phyloP scores from a whole-genome alignment of 2,113 vertebrate species.

The Trogon melanurus region DNA sequence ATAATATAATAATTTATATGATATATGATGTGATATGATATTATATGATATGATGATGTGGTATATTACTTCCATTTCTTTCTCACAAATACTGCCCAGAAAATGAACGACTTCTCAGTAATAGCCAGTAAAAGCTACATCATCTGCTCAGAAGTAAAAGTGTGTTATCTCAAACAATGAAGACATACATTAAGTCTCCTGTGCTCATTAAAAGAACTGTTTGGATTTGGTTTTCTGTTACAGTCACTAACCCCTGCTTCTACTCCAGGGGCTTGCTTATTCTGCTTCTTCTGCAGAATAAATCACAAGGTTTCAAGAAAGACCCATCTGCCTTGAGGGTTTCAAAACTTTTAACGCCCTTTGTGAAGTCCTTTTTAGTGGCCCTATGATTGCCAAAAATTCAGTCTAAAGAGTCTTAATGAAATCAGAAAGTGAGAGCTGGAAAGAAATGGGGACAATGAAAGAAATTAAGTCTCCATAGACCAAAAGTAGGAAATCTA shows the following conservation, averaged over 20 bases:
- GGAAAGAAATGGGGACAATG: constrained; percentile 28
- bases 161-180: constrained; percentile 30
- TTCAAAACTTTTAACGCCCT: constrained; percentile 44
- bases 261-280: constrained; percentile 24
- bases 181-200: constrained; percentile 10
- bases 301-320: constrained; percentile 45
- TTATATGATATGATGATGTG: too few relatives aligned
- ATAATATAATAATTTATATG: too few relatives aligned
- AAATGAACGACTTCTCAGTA: background rate
- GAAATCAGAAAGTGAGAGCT: constrained; percentile 24
- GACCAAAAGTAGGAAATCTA: constrained; percentile 37
- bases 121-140: background rate
- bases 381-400: constrained; percentile 19
- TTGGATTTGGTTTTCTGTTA: constrained; percentile 28
- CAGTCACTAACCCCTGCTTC: constrained; percentile 9
- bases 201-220: constrained; percentile 47
- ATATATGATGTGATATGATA: too few relatives aligned
- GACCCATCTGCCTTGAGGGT: constrained; percentile 29
- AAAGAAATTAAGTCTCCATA: constrained; percentile 54
- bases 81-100: background rate
- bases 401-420: constrained; percentile 17
- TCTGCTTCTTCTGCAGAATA: constrained; percentile 45
- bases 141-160: background rate
- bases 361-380: constrained; percentile 3
- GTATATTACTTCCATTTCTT: background rate